phyloP scores from a whole-genome alignment of 2,113 vertebrate species.

The Okapia johnstoni region DNA sequence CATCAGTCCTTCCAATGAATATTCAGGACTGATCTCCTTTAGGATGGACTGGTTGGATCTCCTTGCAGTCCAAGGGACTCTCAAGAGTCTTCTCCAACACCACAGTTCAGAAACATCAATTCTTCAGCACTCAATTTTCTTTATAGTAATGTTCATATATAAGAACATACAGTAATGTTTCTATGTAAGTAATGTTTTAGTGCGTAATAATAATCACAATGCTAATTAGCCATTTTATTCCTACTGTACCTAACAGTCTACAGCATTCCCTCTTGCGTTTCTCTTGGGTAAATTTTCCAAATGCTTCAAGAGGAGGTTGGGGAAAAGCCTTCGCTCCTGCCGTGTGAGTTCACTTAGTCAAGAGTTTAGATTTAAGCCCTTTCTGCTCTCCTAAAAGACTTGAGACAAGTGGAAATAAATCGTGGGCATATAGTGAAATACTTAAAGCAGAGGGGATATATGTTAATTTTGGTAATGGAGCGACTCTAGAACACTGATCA shows the following conservation, averaged over 20 bases:
- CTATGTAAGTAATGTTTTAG: background rate
- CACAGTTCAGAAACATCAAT: background rate
- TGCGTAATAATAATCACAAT: background rate
- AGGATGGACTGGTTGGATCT: background rate
- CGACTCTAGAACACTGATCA: background rate
- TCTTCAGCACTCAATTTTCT: background rate
- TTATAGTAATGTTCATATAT: background rate
- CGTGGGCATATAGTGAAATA: background rate
- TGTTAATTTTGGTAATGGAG: background rate
- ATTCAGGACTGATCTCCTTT: background rate
- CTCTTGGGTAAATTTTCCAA: background rate
- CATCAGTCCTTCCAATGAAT: background rate
- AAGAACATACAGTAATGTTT: background rate
- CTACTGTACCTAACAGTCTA: background rate
- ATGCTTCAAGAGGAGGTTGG: background rate
- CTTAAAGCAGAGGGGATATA: background rate
- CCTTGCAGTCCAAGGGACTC: background rate
- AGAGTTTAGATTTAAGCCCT: background rate
- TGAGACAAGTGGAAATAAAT: background rate
- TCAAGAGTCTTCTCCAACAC: background rate
- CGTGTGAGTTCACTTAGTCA: background rate
- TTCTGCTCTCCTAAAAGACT: background rate
- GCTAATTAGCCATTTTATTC: background rate
- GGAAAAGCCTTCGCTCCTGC: background rate
- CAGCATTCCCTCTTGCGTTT: background rate